Evolutionary conservation across 2,797 vertebrate species (phyloP).

Genomic region (Cyclura pinguis): DNA sequence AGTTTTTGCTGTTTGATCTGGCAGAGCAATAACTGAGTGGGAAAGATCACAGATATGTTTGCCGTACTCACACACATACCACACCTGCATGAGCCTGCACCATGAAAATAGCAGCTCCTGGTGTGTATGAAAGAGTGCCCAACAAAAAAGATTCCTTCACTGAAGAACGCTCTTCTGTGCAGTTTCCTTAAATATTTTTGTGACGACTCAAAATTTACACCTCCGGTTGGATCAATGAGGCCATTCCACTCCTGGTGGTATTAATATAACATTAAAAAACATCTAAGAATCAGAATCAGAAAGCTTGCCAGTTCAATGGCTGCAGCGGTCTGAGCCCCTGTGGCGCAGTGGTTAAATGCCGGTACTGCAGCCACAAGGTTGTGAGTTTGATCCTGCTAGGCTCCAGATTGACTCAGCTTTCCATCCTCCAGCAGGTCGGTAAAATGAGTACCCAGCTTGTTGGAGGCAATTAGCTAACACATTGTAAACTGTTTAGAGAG

Average conservation of each 20-base stretch:
- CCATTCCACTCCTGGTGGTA: neutral
- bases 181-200: neutral
- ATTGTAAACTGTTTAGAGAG: too few relatives aligned
- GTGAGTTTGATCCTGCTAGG: too few relatives aligned
- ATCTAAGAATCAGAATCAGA: neutral
- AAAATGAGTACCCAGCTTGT: too few relatives aligned
- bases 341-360: too few relatives aligned
- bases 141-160: neutral
- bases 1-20: neutral
- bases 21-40: neutral
- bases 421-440: too few relatives aligned
- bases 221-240: neutral
- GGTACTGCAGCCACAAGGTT: too few relatives aligned
- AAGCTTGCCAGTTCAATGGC: neutral
- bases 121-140: neutral
- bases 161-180: neutral
- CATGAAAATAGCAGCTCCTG: neutral
- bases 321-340: too few relatives aligned
- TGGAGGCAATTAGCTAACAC: too few relatives aligned
- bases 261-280: neutral
- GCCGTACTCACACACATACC: slow-evolving; percentile 7
- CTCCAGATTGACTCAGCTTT: too few relatives aligned
- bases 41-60: neutral
- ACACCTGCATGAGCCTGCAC: neutral
- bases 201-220: neutral